These are phyloP conservation scores for Nemotelus pantherinus DNA, from an alignment of 2,888 invertebrate genomes.

Conservation along the genomic window DNA sequence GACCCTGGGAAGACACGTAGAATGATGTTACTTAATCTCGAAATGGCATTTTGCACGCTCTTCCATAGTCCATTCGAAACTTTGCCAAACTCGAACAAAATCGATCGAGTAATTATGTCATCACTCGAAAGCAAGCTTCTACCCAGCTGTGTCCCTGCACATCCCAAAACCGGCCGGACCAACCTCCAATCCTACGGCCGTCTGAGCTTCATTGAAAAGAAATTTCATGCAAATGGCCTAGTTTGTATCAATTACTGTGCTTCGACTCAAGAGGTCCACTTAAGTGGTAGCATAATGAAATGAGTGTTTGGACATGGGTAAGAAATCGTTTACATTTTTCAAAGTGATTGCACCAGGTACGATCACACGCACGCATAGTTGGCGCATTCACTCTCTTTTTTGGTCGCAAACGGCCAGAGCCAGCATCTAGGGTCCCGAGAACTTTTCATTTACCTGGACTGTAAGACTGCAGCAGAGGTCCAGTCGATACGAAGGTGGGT, in stretches of 20 bases:
- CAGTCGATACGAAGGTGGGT: neutral
- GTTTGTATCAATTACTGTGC: slow-evolving; percentile 43
- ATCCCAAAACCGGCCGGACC: neutral
- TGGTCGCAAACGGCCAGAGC: neutral
- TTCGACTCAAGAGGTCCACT: slow-evolving; percentile 35
- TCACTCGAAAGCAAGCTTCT: slow-evolving; percentile 1
- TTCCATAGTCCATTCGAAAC: slow-evolving; percentile 1
- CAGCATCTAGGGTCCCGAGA: neutral
- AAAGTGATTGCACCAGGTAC: slow-evolving; percentile 38
- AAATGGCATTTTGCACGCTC: slow-evolving; percentile 28
- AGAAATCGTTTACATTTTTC: slow-evolving; percentile 45
- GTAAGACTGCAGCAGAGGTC: neutral
- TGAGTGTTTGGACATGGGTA: slow-evolving; percentile 44
- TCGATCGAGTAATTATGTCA: slow-evolving; percentile 21
- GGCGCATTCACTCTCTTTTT: neutral
- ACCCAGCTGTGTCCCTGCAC: slow-evolving; percentile 15
- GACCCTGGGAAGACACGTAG: neutral
- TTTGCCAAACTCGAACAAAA: neutral
- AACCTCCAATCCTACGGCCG: neutral
- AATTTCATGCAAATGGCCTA: slow-evolving; percentile 42
- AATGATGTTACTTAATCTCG: slow-evolving; percentile 14
- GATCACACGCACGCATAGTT: slow-evolving; percentile 29
- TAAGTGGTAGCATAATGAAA: slow-evolving; percentile 44
- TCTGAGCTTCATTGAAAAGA: neutral
- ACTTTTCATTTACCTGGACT: neutral